phyloP scores from a whole-genome alignment of 2,888 invertebrate species.

The Octonoba sinensis region DNA sequence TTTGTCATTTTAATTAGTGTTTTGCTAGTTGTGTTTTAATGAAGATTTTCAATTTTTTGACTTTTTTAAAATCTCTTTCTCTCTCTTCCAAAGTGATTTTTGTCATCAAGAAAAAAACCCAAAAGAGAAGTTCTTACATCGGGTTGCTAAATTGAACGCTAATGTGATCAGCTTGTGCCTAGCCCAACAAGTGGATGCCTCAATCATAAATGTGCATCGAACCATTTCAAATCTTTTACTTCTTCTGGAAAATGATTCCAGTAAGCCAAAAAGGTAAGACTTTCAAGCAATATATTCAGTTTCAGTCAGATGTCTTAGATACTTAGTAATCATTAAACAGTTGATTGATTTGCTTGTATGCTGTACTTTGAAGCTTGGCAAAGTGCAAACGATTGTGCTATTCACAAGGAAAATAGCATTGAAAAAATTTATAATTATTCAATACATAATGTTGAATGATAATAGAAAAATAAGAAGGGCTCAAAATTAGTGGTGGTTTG shows the following conservation, averaged over 20 bases:
- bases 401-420: too few relatives aligned
- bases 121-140: constrained; percentile 80
- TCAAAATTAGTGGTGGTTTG: too few relatives aligned
- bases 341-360: too few relatives aligned
- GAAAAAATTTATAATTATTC: too few relatives aligned
- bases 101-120: constrained; percentile 78
- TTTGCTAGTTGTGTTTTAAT: not conserved
- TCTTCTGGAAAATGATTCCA: constrained; percentile 75
- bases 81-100: constrained; percentile 78
- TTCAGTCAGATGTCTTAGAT: too few relatives aligned
- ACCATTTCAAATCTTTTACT: constrained; percentile 81
- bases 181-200: constrained; percentile 80
- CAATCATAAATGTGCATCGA: constrained; percentile 78
- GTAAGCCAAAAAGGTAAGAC: constrained; percentile 39
- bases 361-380: too few relatives aligned
- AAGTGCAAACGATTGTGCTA: too few relatives aligned
- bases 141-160: constrained; percentile 83
- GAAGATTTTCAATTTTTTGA: not conserved
- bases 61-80: too few relatives aligned
- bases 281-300: too few relatives aligned
- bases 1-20: not conserved
- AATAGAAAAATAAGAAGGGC: too few relatives aligned
- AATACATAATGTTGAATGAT: too few relatives aligned
- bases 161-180: constrained; percentile 85
- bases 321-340: too few relatives aligned